Base-by-base conservation (phyloP, 1,140 invertebrate species). In the Monomorium pharaonis region DNA sequence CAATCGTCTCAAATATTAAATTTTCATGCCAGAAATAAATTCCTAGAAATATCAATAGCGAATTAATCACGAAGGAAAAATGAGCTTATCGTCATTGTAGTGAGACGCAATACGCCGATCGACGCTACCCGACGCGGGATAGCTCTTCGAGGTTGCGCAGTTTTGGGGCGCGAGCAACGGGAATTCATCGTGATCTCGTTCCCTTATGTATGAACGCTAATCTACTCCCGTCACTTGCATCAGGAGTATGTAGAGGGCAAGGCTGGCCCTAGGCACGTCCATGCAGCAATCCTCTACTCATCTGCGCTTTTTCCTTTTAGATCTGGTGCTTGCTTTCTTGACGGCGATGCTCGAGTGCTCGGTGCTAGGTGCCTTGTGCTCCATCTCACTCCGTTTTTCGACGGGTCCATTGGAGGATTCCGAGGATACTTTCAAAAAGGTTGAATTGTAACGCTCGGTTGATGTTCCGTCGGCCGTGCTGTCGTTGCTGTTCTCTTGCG, bases 251-350 rank as follows among this genome's bases (percentile, higher is more conserved):
- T 94, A 95, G 37, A 95, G 93, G 86, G 94, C 94, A 90, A 95
- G 94, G 88, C 94, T 94, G 85, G 94, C 94, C 89, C 92, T 92
- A 85, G 93, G 94, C 90, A 95, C 94, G 88, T 95, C 94, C 92
- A 95, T 92, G 78, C 94, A 95, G 90, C 94, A 95, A 91, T 95
- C 94, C 94, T 95, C 93, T 92, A 95, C 92, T 95, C 94, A 95
- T 95, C 92, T 95, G 87, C 85, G 95, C 90, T 89, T 94, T 92
- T 94, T 95, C 88, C 94, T 95, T 84, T 93, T 95, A 70, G 92
- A 95, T 92, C 92, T 93, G 91, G 60, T 95, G 91, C 87, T 83
- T 51, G 51, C 93, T 93, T 94, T 95, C 92, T 92, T 96, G 85
- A 80, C 91, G 42, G 93, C 93, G 1, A 85, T 37, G 7, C 37